Evolutionary conservation across 2,888 invertebrate species (phyloP), one percentile per base, ranked within the genome.

Genomic region (Polyploca ridens): DNA sequence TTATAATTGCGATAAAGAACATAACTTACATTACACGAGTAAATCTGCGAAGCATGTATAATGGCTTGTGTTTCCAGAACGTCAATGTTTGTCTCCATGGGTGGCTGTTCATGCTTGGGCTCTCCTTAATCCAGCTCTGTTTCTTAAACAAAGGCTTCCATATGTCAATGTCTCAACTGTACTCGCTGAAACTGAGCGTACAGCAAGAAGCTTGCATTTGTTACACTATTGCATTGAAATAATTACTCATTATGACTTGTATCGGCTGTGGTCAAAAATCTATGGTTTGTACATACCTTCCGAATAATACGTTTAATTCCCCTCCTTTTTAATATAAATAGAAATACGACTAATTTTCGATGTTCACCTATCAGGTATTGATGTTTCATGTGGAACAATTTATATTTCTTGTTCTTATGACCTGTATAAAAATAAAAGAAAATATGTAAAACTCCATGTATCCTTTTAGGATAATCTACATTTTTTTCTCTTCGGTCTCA

Each of bases 121-220:
- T 49, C n/a, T 54, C 10, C 54, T 54, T 19, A 54, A 54, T 19
- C 54, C 16, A 54, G 19, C n/a, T 16, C 10, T 16, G 54, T 54
- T 54, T 54, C 19, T 54, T 46, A n/a, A 46, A 54, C 49, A 54
- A 16, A 54, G 49, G 49, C 49, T 54, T 54, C 16, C 16, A 54
- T 54, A 10, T 54, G 19, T 54, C 54, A 54, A 19, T 19, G 54
- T 19, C 19, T 54, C 54, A 10, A 54, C 54, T 54, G 54, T n/a
- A 46, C 19, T 54, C n/a, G 8, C 54, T 54, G 54, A 19, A 19
- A 54, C 54, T 54, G 10, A 10, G 7, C 13, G 14, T n/a, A 3
- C 46, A 1, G n/a, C 46, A 19, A 16, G 49, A 7, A 49, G 1
- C 49, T 54, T 54, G 54, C 54, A 54, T 19, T n/a, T n/a, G 54